These are phyloP conservation scores for Mystacides longicornis DNA, from an alignment of 2,888 invertebrate genomes.

Conservation along the genomic window DNA sequence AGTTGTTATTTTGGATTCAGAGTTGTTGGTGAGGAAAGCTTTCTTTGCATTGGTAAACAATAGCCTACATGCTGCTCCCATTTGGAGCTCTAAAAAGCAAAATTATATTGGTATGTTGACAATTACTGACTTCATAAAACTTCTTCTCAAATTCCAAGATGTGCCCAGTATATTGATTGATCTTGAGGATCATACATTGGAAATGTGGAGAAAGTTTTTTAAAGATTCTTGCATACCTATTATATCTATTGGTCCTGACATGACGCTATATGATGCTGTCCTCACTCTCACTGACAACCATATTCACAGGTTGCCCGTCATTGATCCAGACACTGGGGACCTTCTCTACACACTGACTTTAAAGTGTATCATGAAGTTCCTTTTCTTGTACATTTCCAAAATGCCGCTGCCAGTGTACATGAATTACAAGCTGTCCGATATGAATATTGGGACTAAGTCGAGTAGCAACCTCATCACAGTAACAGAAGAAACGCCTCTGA, in stretches of 20 bases:
- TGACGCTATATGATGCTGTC: constrained; percentile 15
- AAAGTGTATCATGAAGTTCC: constrained; percentile 16
- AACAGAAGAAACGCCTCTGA: constrained; percentile 10
- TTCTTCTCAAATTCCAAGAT: constrained; percentile 11
- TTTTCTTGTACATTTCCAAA: constrained; percentile 14
- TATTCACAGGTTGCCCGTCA: constrained; percentile 17
- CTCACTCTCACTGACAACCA: constrained; percentile 11
- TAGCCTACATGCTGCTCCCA: constrained; percentile 13
- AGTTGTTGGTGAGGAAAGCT: constrained; percentile 13
- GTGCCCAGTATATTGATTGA: constrained; percentile 12
- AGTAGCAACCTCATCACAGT: constrained; percentile 4
- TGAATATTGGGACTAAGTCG: constrained; percentile 12
- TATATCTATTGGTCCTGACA: constrained; percentile 14
- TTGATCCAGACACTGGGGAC: constrained; percentile 11
- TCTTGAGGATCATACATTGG: constrained; percentile 15
- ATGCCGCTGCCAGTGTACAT: constrained; percentile 13
- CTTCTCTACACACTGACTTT: constrained; percentile 13
- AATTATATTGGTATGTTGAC: constrained; percentile 15
- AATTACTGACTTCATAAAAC: constrained; percentile 17
- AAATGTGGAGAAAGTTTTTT: constrained; percentile 15
- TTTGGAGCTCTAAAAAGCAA: constrained; percentile 12
- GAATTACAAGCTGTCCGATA: constrained; percentile 10
- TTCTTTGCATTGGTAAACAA: constrained; percentile 14
- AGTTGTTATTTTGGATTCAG: constrained; percentile 15
- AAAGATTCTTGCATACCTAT: constrained; percentile 9